Evolutionary conservation across 2,797 vertebrate species (phyloP).

Genomic region (Silurus aristotelis): DNA sequence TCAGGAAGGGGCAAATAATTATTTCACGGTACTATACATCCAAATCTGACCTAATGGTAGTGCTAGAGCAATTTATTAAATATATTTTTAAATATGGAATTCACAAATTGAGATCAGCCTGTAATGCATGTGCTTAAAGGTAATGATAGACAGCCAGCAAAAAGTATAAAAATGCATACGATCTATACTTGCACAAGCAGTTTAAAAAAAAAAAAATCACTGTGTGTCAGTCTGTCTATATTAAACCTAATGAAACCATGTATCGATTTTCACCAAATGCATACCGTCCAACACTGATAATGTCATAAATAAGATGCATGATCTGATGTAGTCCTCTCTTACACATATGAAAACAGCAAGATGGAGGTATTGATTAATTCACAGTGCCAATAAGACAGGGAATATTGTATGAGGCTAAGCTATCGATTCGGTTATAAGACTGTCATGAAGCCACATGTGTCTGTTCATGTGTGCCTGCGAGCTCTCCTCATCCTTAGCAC

Average conservation of each 20-base stretch:
- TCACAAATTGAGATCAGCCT: background rate
- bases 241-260: background rate
- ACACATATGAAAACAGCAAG: background rate
- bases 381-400: conserved; percentile 4
- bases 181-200: background rate
- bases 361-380: conserved; percentile 22
- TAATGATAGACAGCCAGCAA: background rate
- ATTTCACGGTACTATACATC: no score
- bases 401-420: conserved; percentile 7
- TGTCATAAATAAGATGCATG: conserved; percentile 19
- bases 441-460: background rate
- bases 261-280: conserved; percentile 5
- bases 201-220: background rate
- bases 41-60: no score
- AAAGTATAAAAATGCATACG: background rate
- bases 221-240: background rate
- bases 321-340: background rate
- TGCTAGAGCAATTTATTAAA: no score
- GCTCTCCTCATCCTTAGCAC: background rate
- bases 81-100: background rate
- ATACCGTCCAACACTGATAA: conserved; percentile 17
- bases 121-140: background rate
- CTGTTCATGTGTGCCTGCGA: background rate
- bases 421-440: conserved; percentile 6
- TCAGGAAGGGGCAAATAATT: no score